Evolutionary conservation across 1,140 invertebrate species (phyloP).

Genomic region (Drosophila melanica): DNA sequence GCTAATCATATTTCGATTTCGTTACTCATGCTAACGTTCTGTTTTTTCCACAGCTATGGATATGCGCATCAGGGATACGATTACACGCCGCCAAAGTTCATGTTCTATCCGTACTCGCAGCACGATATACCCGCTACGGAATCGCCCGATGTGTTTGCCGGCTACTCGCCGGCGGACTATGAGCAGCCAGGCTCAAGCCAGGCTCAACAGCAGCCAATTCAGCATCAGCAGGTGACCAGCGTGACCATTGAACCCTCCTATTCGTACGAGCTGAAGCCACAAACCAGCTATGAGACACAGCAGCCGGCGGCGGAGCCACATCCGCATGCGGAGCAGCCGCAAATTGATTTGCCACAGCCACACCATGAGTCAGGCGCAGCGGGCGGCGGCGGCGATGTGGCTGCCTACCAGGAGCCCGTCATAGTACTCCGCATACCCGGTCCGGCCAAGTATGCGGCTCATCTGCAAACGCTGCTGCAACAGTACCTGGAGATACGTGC

Average conservation of each 20-base stretch:
- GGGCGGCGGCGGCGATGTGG: neutral
- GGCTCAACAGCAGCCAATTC: slow-evolving; percentile 19
- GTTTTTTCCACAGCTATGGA: slow-evolving; percentile 64
- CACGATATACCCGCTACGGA: slow-evolving; percentile 67
- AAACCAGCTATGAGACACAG: slow-evolving; percentile 69
- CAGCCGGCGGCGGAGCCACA: slow-evolving; percentile 29
- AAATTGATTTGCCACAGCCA: slow-evolving; percentile 72
- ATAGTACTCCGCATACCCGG: slow-evolving; percentile 81
- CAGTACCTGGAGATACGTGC: slow-evolving; percentile 83
- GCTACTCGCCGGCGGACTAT: slow-evolving; percentile 51
- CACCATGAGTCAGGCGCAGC: slow-evolving; percentile 27
- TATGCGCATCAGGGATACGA: slow-evolving; percentile 73
- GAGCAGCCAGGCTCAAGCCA: slow-evolving; percentile 36
- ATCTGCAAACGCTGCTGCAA: slow-evolving; percentile 79
- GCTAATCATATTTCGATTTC: no score
- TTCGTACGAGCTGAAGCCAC: slow-evolving; percentile 79
- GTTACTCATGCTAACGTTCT: neutral
- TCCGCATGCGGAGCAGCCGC: slow-evolving; percentile 51
- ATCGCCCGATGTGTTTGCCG: slow-evolving; percentile 40
- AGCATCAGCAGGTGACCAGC: slow-evolving; percentile 63
- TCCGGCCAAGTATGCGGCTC: slow-evolving; percentile 80
- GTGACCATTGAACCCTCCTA: slow-evolving; percentile 82
- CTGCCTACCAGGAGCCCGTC: slow-evolving; percentile 74
- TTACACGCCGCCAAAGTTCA: slow-evolving; percentile 78
- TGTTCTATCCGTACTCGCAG: slow-evolving; percentile 83